A percentile compares a stretch with the other conserved stretches of the same genome.
Conservation (phyloP, 2,113 vertebrate species). For the Melanostigma gelatinosum region DNA sequence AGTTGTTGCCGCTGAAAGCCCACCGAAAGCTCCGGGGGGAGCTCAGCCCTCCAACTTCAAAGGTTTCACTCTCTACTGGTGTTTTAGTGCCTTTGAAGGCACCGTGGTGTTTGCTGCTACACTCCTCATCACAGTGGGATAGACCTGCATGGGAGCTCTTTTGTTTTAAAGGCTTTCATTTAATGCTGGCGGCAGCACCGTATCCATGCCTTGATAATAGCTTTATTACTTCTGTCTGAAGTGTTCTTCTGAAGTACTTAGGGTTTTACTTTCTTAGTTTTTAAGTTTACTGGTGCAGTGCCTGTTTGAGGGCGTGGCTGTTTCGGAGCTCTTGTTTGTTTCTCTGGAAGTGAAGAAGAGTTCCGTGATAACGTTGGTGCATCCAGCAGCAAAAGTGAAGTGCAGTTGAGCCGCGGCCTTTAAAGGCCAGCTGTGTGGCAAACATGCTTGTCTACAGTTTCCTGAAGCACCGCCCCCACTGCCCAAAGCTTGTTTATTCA, state of each 20-base stretch:
- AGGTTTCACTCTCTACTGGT: slow-evolving; percentile 60
- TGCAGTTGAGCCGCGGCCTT: not conserved
- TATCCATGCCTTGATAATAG: slow-evolving; percentile 42
- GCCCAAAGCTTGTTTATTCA: not conserved
- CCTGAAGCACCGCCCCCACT: not conserved
- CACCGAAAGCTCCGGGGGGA: slow-evolving; percentile 50
- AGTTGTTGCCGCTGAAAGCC: slow-evolving; percentile 40
- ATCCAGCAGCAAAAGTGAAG: not conserved
- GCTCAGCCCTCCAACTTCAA: slow-evolving; percentile 62
- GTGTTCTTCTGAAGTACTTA: not conserved
- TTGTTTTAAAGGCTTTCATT: slow-evolving; percentile 57
- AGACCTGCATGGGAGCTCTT: slow-evolving; percentile 30
- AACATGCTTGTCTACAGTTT: not conserved
- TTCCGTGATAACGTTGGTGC: not conserved
- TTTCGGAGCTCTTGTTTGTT: not conserved
- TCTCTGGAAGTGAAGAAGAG: not conserved
- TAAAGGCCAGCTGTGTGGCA: not conserved
- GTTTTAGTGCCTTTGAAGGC: slow-evolving; percentile 63
- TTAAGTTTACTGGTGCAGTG: not conserved
- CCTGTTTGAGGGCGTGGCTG: not conserved
- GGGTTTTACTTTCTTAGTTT: not conserved
- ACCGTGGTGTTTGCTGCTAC: slow-evolving; percentile 49
- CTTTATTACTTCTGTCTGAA: slow-evolving; percentile 16
- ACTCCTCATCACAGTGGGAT: slow-evolving; percentile 47
- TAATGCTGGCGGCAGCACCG: slow-evolving; percentile 12